phyloP scores from a whole-genome alignment of 2,888 invertebrate genomes.

The Acrobasis suavella region DNA sequence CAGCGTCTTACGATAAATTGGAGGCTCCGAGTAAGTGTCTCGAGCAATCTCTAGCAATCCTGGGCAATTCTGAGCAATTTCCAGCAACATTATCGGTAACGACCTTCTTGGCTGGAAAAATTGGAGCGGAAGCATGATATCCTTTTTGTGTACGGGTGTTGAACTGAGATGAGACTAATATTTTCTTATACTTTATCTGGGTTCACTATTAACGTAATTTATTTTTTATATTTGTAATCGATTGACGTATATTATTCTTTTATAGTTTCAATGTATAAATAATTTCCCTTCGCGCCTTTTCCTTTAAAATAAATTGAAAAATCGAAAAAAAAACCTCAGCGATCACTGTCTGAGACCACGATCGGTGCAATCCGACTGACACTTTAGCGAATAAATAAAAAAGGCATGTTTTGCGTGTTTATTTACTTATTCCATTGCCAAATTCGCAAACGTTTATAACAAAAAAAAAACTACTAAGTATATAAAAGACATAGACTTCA shows the following conservation, averaged over 20 bases:
- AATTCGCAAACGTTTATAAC: neutral
- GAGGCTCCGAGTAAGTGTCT: slow-evolving; percentile 30
- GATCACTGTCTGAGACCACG: too few species aligned
- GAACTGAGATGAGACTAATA: slow-evolving; percentile 5
- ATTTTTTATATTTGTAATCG: too few species aligned
- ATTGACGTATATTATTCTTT: too few species aligned
- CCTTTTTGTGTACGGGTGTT: neutral
- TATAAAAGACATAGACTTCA: too few species aligned
- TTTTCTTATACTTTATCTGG: neutral
- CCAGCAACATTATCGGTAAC: slow-evolving; percentile 57
- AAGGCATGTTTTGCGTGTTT: too few species aligned
- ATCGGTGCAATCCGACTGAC: too few species aligned
- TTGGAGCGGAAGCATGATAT: slow-evolving; percentile 8
- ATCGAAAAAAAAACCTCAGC: too few species aligned
- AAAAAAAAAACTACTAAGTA: neutral
- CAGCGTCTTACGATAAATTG: slow-evolving; percentile 67
- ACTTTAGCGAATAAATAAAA: too few species aligned
- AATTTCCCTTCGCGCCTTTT: too few species aligned
- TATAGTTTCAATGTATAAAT: too few species aligned
- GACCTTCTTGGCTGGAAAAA: slow-evolving; percentile 39
- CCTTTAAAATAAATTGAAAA: too few species aligned
- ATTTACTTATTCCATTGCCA: neutral
- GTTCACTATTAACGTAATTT: too few species aligned
- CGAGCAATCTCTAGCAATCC: slow-evolving; percentile 39
- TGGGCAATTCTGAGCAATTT: slow-evolving; percentile 44